Conservation (phyloP, 2,797 vertebrate species). For the Enteromius afrohamiltoni region DNA sequence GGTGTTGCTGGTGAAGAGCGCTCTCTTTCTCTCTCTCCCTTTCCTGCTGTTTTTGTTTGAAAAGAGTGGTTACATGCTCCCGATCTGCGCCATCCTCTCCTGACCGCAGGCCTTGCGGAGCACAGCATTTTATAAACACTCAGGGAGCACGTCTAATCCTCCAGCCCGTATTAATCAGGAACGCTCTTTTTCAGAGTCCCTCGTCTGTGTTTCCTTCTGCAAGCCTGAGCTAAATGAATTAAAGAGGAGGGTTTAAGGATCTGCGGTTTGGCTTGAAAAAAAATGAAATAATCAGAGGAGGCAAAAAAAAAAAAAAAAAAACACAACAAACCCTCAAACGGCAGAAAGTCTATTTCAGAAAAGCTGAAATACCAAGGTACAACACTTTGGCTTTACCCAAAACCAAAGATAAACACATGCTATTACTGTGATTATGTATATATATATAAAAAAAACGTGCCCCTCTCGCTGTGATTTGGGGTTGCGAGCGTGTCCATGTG, state of each 20-base stretch:
- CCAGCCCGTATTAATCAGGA: conserved; percentile 83
- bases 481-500: conserved; percentile 86
- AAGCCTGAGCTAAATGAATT: conserved; percentile 80
- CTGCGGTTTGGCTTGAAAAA: conserved; percentile 74
- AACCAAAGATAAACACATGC: conserved; percentile 88
- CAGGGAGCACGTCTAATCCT: conserved; percentile 74
- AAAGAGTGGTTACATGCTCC: conserved; percentile 53
- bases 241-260: conserved; percentile 76
- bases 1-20: conserved; percentile 28
- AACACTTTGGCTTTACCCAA: conserved; percentile 81
- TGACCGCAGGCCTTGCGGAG: conserved; percentile 58
- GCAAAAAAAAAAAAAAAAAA: neutral
- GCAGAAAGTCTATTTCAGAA: conserved; percentile 82
- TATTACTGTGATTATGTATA: conserved; percentile 85
- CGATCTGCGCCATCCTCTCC: conserved; percentile 48
- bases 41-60: conserved; percentile 46
- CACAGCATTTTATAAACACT: conserved; percentile 75
- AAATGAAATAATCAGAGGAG: conserved; percentile 44
- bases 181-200: conserved; percentile 63
- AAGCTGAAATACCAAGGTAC: conserved; percentile 85
- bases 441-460: conserved; percentile 71
- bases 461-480: conserved; percentile 79
- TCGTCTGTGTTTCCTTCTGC: conserved; percentile 73
- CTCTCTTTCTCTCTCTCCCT: conserved; percentile 22
- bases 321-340: conserved; percentile 51